phyloP scores from a whole-genome alignment of 2,797 vertebrate genomes.

The Calcarius lapponicus region DNA sequence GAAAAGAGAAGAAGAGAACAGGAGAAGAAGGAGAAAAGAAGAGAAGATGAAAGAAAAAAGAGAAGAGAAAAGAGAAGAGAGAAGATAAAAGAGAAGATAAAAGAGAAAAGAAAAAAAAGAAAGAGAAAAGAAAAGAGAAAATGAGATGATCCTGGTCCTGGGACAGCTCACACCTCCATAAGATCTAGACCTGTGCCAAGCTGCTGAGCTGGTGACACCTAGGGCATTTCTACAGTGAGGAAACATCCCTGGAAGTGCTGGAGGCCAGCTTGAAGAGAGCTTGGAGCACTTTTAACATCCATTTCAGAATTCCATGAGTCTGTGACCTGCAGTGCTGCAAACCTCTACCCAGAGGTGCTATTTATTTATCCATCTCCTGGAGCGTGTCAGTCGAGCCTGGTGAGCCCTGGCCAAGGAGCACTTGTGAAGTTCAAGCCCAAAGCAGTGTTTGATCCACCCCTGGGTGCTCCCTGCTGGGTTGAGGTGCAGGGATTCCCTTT shows the following conservation, averaged over 20 bases:
- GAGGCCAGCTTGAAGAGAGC: not conserved
- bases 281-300: not conserved
- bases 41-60: no score
- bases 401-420: not conserved
- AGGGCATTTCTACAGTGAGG: not conserved
- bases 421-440: not conserved
- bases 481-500: not conserved
- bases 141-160: fast-evolving
- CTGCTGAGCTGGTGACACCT: not conserved
- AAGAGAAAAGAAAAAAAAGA: no score
- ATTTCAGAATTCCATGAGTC: not conserved
- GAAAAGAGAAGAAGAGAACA: no score
- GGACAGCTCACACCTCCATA: not conserved
- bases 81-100: no score
- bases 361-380: not conserved
- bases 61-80: no score
- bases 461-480: not conserved
- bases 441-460: fast-evolving
- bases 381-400: fast-evolving
- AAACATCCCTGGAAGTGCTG: not conserved
- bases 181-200: fast-evolving
- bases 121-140: no score
- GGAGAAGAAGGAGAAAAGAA: no score
- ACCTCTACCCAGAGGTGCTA: fast-evolving
- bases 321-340: not conserved